phyloP scores from a whole-genome alignment of 2,888 invertebrate species.

The Malthinus flaveolus region DNA sequence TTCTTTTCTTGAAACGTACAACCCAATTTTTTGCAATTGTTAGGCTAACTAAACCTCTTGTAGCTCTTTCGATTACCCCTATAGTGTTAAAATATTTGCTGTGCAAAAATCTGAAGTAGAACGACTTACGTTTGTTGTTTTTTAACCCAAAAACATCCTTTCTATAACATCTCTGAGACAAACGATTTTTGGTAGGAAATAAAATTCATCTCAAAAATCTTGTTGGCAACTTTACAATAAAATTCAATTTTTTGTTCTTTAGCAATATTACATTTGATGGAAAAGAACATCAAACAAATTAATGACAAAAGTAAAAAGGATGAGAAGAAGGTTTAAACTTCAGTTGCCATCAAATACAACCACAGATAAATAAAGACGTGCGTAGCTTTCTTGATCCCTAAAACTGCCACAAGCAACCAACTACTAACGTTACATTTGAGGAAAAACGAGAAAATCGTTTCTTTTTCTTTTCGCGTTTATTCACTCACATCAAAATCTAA shows the following conservation, averaged over 20 bases:
- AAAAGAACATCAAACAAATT: slow-evolving; percentile 27
- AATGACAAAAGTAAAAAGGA: slow-evolving; percentile 27
- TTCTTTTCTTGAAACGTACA: too few species aligned
- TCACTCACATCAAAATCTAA: slow-evolving; percentile 32
- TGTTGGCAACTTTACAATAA: too few species aligned
- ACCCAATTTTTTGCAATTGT: too few species aligned
- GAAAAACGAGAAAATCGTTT: slow-evolving; percentile 35
- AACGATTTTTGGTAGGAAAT: neutral
- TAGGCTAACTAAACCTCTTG: too few species aligned
- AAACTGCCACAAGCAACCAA: slow-evolving; percentile 32
- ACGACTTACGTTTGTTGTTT: too few species aligned
- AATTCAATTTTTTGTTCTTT: too few species aligned
- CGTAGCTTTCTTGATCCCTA: slow-evolving; percentile 36
- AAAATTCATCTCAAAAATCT: neutral
- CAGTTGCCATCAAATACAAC: slow-evolving; percentile 31
- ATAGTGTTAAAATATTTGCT: too few species aligned
- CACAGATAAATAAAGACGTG: slow-evolving; percentile 45
- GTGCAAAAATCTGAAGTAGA: too few species aligned
- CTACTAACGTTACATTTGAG: slow-evolving; percentile 31
- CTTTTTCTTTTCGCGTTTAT: slow-evolving; percentile 28
- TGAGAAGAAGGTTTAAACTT: slow-evolving; percentile 18
- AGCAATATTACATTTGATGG: neutral
- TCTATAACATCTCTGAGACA: neutral
- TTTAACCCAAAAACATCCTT: too few species aligned
- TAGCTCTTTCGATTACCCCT: too few species aligned